A percentile compares a stretch with the other conserved stretches of the same genome.
Evolutionary conservation across 1,140 invertebrate species (phyloP).

Genomic region (Globodera rostochiensis): DNA sequence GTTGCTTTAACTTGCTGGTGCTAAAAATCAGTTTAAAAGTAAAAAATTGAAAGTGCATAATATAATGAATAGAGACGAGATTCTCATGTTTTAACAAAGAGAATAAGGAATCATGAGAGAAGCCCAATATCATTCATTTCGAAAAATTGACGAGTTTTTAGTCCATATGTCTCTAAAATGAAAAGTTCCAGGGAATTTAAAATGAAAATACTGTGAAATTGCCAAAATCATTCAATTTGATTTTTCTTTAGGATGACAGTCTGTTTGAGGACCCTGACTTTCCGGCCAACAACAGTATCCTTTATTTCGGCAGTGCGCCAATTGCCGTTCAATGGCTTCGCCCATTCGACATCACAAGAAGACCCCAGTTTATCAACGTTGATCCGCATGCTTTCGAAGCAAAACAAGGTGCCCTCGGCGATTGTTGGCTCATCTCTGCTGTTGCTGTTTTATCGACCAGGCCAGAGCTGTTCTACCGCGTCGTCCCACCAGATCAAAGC

Average conservation of each 20-base stretch:
- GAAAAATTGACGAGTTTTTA: too few relatives aligned
- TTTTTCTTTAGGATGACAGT: conserved; percentile 51
- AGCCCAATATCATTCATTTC: too few relatives aligned
- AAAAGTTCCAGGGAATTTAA: too few relatives aligned
- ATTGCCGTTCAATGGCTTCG: conserved; percentile 70
- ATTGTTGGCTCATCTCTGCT: conserved; percentile 91
- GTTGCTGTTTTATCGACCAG: conserved; percentile 90
- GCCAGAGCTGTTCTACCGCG: conserved; percentile 84
- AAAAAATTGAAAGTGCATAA: too few relatives aligned
- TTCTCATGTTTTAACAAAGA: too few relatives aligned
- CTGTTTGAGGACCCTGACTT: conserved; percentile 70
- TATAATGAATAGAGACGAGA: too few relatives aligned
- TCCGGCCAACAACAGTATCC: conserved; percentile 68
- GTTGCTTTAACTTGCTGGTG: too few relatives aligned
- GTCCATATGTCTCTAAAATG: too few relatives aligned
- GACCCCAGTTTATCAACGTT: conserved; percentile 88
- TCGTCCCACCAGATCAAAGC: conserved; percentile 90
- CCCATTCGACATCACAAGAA: conserved; percentile 71
- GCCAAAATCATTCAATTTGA: neutral
- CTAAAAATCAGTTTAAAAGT: too few relatives aligned
- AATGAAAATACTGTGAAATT: too few relatives aligned
- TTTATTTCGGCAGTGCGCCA: conserved; percentile 66
- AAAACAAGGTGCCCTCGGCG: conserved; percentile 75
- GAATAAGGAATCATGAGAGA: too few relatives aligned
- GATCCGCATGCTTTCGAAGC: conserved; percentile 95